Evolutionary conservation across 2,797 vertebrate genomes (phyloP), one percentile per base, ranked within the genome.

Genomic region (Melopsittacus undulatus): DNA sequence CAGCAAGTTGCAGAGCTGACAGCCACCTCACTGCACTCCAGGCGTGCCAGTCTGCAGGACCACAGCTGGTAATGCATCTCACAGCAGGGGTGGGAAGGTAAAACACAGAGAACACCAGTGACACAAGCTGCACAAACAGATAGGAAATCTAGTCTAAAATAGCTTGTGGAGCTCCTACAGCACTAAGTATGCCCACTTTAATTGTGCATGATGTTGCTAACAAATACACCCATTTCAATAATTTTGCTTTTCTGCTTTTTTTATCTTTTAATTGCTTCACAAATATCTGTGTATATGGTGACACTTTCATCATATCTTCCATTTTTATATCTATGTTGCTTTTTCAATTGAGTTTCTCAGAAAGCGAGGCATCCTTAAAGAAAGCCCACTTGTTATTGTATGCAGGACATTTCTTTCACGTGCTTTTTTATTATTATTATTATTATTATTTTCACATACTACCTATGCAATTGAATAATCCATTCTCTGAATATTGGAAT

Each of bases 1-100:
- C 43, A 45, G 32, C 21, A 59, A 74, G n/a, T 43, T 3, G 0
- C 62, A 46, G 74, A 78, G 18, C 21, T 84, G 69, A 19, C 21
- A n/a, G 30, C 23, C 26, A 17, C 40, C 51, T 78, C 3, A 3
- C n/a, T 0, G 0, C n/a, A 5, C 11, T n/a, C 30, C 6, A 57
- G 56, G 38, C 1, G 7, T 75, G 49, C 61, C 29, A 32, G 13
- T 42, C 45, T 61, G 43, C 66, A 49, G 48, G n/a, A 45, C 21
- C 32, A 24, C 59, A 75, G 43, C 9, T 21, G 11, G n/a, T 20
- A 67, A 24, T 11, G 9, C 20, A 13, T 46, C 68, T 67, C 34
- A 46, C 0, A 1, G 43, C 38, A 80, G 17, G 27, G 32, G 11
- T 51, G 34, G 54, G 38, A 73, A 90, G 46, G 52, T 34, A 73